Evolutionary conservation across 2,113 vertebrate species (phyloP).

Genomic region (Lepisosteus oculatus): DNA sequence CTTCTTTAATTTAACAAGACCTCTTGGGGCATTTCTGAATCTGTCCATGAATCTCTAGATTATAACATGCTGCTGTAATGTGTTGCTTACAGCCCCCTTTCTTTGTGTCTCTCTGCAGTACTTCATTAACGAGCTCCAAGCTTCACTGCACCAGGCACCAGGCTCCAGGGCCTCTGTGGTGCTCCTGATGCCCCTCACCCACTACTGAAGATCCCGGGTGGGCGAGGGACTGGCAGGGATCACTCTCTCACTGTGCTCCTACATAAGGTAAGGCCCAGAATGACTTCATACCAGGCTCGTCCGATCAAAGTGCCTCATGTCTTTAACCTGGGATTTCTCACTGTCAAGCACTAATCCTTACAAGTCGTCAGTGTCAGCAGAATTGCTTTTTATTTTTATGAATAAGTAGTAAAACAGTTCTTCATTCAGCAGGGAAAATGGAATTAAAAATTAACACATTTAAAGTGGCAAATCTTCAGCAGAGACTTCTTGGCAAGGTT

Average conservation of each 20-base stretch:
- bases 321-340: too few species aligned
- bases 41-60: too few species aligned
- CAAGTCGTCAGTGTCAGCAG: too few species aligned
- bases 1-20: too few species aligned
- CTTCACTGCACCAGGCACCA: slow-evolving; percentile 85
- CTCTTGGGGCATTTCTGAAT: too few species aligned
- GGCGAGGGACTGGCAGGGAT: slow-evolving; percentile 98
- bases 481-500: neutral
- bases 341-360: too few species aligned
- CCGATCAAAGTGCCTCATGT: too few species aligned
- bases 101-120: slow-evolving; percentile 65
- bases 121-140: slow-evolving; percentile 81
- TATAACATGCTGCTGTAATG: neutral
- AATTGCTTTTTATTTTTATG: too few species aligned
- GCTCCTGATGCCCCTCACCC: slow-evolving; percentile 99
- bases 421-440: too few species aligned
- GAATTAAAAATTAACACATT: neutral
- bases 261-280: slow-evolving; percentile 74
- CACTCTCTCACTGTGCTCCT: slow-evolving; percentile 89
- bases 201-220: slow-evolving; percentile 99
- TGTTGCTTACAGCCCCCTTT: neutral
- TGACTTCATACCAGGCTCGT: too few species aligned
- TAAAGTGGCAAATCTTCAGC: neutral
- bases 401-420: too few species aligned
- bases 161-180: slow-evolving; percentile 98